A percentile compares a stretch with the other conserved stretches of the same genome.
Conservation (phyloP, 2,797 vertebrate genomes). For the Menidia menidia region DNA sequence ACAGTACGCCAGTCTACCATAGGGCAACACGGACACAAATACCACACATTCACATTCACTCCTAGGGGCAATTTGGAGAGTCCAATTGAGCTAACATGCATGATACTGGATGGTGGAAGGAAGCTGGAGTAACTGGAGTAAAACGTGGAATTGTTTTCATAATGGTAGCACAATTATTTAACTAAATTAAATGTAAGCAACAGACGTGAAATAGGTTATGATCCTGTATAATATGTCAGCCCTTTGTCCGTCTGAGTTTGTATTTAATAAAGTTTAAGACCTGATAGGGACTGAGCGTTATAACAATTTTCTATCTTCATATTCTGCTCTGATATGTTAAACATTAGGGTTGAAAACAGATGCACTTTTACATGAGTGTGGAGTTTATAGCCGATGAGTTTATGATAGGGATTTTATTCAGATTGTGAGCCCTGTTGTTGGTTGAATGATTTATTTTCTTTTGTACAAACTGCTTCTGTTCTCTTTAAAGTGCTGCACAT, state of each 20-base stretch:
- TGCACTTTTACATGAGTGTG: background rate
- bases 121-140: too few species aligned
- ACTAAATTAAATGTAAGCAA: too few species aligned
- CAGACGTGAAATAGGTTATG: too few species aligned
- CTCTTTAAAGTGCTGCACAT: conserved; percentile 4
- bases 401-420: background rate
- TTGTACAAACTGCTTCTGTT: background rate
- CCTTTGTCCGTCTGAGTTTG: background rate
- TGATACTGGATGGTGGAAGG: too few species aligned
- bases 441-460: background rate
- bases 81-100: too few species aligned
- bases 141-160: too few species aligned
- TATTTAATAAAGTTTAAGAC: background rate
- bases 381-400: background rate
- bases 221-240: too few species aligned
- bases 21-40: too few species aligned
- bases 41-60: too few species aligned
- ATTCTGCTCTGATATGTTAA: background rate
- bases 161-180: too few species aligned
- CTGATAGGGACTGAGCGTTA: background rate
- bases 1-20: too few species aligned
- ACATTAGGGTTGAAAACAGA: background rate
- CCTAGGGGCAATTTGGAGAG: too few species aligned
- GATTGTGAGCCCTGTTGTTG: background rate
- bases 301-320: background rate